Evolutionary conservation across 1,140 invertebrate species (phyloP).

Genomic region (Sminthurinus signatus): DNA sequence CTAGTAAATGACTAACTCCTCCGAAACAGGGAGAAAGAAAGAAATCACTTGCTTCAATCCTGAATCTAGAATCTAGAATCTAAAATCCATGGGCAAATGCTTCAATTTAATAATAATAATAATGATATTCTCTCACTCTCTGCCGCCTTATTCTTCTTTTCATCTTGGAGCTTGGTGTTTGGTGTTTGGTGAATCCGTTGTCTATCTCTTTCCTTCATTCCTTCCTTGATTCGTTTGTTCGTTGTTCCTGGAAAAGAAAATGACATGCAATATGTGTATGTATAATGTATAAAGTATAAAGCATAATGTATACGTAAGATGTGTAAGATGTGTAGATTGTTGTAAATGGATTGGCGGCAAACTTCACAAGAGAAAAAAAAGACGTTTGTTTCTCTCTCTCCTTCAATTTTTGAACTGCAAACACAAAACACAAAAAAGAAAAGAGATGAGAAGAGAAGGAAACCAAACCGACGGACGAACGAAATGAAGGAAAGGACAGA

Average conservation of each 20-base stretch:
- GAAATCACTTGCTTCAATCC: too few relatives aligned
- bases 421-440: constrained; percentile 7
- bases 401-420: constrained; percentile 22
- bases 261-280: constrained; percentile 10
- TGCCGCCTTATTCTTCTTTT: too few relatives aligned
- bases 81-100: neutral
- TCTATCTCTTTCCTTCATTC: too few relatives aligned
- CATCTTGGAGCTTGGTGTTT: too few relatives aligned
- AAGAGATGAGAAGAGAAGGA: constrained; percentile 2
- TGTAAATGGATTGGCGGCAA: constrained; percentile 29
- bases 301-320: neutral
- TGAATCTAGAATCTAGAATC: neutral
- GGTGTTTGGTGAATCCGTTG: too few relatives aligned
- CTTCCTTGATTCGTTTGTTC: neutral
- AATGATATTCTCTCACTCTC: too few relatives aligned
- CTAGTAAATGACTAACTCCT: too few relatives aligned
- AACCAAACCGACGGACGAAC: neutral
- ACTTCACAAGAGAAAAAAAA: constrained; percentile 15
- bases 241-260: constrained; percentile 17
- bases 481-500: neutral
- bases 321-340: constrained; percentile 11
- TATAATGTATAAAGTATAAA: too few relatives aligned
- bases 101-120: neutral
- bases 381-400: too few relatives aligned
- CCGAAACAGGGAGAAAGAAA: too few relatives aligned